Evolutionary conservation across 2,888 invertebrate species (phyloP).

Genomic region (Plebejus anna): DNA sequence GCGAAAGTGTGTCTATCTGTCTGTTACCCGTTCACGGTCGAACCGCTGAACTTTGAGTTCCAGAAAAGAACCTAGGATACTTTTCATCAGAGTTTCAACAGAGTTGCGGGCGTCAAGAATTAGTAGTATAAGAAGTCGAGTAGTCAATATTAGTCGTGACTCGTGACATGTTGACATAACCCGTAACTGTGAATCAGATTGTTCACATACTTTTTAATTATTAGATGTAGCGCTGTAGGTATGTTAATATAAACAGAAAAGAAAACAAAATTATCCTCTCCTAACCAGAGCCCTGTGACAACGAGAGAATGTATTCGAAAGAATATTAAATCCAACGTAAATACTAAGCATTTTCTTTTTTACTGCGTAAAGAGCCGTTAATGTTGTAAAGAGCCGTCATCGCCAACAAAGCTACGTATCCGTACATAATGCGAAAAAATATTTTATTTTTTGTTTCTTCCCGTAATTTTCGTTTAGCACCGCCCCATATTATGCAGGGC

Average conservation of each 20-base stretch:
- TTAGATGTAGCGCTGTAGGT: not conserved
- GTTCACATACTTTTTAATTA: not conserved
- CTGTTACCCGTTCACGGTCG: too few species aligned
- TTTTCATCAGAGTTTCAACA: too few species aligned
- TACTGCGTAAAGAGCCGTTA: not conserved
- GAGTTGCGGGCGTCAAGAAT: too few species aligned
- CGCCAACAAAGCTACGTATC: not conserved
- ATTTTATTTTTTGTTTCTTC: not conserved
- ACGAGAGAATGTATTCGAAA: not conserved
- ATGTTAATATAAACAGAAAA: not conserved
- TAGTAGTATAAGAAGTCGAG: too few species aligned
- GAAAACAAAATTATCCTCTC: not conserved
- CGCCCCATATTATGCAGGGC: not conserved
- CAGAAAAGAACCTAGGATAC: too few species aligned
- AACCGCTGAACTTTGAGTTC: too few species aligned
- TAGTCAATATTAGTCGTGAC: too few species aligned
- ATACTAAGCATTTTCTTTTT: constrained; percentile 18
- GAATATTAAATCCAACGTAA: not conserved
- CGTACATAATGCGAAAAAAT: constrained; percentile 9
- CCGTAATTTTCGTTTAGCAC: not conserved
- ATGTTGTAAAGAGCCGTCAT: constrained; percentile 17
- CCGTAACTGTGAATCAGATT: too few species aligned
- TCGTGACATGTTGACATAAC: too few species aligned
- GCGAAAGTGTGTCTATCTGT: too few species aligned
- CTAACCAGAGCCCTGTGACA: not conserved